Conservation (phyloP, 2,113 vertebrate species). For the Brienomyrus longianalis region DNA sequence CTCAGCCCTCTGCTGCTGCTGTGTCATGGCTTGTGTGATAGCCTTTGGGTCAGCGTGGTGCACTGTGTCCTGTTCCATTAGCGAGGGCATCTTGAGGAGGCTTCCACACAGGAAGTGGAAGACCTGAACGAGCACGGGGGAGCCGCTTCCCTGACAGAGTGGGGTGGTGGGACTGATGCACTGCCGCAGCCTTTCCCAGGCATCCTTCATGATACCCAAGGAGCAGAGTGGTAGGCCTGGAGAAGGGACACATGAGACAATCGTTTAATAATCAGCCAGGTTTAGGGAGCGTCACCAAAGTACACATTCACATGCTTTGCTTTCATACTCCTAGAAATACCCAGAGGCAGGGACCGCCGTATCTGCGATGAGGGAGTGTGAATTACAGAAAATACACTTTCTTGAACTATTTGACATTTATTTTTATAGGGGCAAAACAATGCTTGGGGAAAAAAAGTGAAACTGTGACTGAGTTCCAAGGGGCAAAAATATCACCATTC, state of each 20-base stretch:
- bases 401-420: background rate
- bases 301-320: background rate
- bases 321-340: background rate
- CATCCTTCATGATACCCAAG: slow-evolving; percentile 67
- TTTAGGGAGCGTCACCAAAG: background rate
- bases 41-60: slow-evolving; percentile 58
- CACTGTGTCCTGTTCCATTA: slow-evolving; percentile 42
- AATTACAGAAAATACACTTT: background rate
- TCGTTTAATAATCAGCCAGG: background rate
- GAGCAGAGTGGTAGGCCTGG: slow-evolving; percentile 64
- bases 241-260: background rate
- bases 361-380: background rate
- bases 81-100: slow-evolving; percentile 36
- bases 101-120: slow-evolving; percentile 63
- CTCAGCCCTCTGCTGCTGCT: slow-evolving; percentile 69
- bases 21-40: slow-evolving; percentile 59
- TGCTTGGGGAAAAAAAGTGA: background rate
- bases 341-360: background rate
- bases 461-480: background rate
- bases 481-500: background rate
- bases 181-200: slow-evolving; percentile 66
- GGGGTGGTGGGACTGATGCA: slow-evolving; percentile 58
- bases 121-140: slow-evolving; percentile 59
- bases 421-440: background rate
- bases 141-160: slow-evolving; percentile 36